Evolutionary conservation across 2,113 vertebrate species (phyloP).

Genomic region (Condylura cristata): DNA sequence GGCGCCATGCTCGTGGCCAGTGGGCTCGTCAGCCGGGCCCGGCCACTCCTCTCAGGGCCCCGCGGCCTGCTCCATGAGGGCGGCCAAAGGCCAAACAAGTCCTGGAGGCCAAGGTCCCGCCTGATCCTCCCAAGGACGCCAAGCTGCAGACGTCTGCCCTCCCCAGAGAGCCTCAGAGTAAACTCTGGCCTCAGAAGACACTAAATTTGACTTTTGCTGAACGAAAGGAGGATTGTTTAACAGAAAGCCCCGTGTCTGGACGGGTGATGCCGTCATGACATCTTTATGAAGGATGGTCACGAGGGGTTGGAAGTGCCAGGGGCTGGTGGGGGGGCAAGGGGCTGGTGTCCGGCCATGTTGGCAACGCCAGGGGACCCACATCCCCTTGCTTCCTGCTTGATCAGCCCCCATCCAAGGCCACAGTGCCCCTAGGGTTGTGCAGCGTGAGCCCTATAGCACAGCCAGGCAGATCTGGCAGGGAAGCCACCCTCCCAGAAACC

Average conservation of each 20-base stretch:
- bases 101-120: neutral
- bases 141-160: neutral
- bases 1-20: neutral
- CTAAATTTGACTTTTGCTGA: neutral
- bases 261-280: neutral
- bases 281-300: fast-evolving
- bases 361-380: neutral
- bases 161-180: fast-evolving
- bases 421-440: too few relatives aligned
- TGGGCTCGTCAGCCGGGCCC: neutral
- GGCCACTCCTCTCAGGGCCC: neutral
- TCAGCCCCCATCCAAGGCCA: neutral
- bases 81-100: neutral
- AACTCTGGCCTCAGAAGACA: neutral
- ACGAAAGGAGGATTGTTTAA: neutral
- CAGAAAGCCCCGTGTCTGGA: neutral
- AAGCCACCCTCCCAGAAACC: neutral
- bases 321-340: too few relatives aligned
- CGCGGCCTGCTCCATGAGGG: neutral
- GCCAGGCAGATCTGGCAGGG: fast-evolving
- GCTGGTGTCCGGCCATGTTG: fast-evolving
- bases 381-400: neutral
- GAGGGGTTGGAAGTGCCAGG: neutral
- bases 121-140: neutral
- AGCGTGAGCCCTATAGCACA: fast-evolving